These are phyloP conservation scores for Lophius piscatorius DNA, from an alignment of 2,113 vertebrate genomes.

Conservation along the genomic window DNA sequence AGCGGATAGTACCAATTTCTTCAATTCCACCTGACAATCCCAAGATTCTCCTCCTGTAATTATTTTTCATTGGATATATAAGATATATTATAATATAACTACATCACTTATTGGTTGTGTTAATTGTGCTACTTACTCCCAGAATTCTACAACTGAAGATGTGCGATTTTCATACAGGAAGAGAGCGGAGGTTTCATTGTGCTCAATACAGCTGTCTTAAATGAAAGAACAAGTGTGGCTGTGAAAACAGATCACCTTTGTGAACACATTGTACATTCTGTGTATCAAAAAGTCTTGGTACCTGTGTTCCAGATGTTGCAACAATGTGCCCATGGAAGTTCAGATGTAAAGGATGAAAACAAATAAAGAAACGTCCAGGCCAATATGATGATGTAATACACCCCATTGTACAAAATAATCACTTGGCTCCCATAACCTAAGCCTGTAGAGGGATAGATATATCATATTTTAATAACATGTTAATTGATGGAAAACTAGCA, in stretches of 20 bases:
- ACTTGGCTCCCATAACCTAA: constrained; percentile 80
- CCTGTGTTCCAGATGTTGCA: constrained; percentile 93
- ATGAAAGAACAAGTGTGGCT: constrained; percentile 1
- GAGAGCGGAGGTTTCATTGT: constrained; percentile 43
- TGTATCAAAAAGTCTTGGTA: constrained; percentile 50
- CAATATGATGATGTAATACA: constrained; percentile 92
- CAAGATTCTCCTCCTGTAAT: constrained; percentile 86
- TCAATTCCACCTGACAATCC: constrained; percentile 89
- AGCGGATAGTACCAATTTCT: constrained; percentile 81
- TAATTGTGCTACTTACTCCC: constrained; percentile 88
- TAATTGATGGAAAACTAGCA: too few species aligned
- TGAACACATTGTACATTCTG: neutral
- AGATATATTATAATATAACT: neutral
- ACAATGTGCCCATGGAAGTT: constrained; percentile 92
- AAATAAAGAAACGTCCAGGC: constrained; percentile 96
- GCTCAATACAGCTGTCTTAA: constrained; percentile 49
- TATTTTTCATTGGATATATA: constrained; percentile 2
- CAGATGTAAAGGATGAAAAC: constrained; percentile 87
- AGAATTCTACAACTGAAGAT: constrained; percentile 92
- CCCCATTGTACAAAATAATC: constrained; percentile 76
- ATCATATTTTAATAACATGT: neutral
- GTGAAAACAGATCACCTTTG: neutral
- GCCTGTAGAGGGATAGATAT: constrained; percentile 55
- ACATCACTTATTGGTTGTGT: neutral
- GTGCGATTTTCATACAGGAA: constrained; percentile 32